Evolutionary conservation across 1,140 invertebrate genomes (phyloP), one percentile per base, ranked within the genome.

Genomic region (Battus philenor): DNA sequence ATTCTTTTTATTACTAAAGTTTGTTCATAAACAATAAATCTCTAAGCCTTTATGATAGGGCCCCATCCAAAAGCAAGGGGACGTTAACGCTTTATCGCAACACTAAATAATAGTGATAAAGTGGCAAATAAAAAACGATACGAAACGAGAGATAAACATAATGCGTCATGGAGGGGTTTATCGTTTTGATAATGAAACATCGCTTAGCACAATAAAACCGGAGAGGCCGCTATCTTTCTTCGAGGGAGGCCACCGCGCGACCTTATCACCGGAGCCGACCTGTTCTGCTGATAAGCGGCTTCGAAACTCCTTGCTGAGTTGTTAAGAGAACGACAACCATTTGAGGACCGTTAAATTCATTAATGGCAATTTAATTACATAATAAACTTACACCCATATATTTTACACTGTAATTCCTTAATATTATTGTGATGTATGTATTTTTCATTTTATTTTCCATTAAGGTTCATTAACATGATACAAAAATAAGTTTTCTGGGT

Each of bases 101-200:
- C 61, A 62, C 66, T 82, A 82, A 82, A 77, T 77, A 82, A 82
- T 66, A 67, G 58, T 73, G 78, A 82, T 82, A 79, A 78, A 77
- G 66, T 67, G 58, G 44, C 60, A 59, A 71, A 79, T 72, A 77
- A 82, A 76, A 78, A 71, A 69, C 67, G 71, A 69, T 57, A 54
- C 59, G 39, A 62, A 58, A 56, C 57, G 43, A 59, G 58, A 73
- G 73, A 75, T 78, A 81, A 74, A 74, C 62, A 71, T 53, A 48
- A 44, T 54, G 47, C 41, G 59, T 59, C 56, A 48, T 50, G 38
- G 57, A 49, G 30, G 34, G 46, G 54, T 73, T 73, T 76, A 76
- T 76, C 69, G 55, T 39, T 43, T 41, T 58, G 59, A 68, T 78
- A 65, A 73, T 78, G 71, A 73, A 71, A 66, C 68, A 73, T 75